phyloP scores from a whole-genome alignment of 2,797 vertebrate genomes.

The Oceanodroma leucorhoa region DNA sequence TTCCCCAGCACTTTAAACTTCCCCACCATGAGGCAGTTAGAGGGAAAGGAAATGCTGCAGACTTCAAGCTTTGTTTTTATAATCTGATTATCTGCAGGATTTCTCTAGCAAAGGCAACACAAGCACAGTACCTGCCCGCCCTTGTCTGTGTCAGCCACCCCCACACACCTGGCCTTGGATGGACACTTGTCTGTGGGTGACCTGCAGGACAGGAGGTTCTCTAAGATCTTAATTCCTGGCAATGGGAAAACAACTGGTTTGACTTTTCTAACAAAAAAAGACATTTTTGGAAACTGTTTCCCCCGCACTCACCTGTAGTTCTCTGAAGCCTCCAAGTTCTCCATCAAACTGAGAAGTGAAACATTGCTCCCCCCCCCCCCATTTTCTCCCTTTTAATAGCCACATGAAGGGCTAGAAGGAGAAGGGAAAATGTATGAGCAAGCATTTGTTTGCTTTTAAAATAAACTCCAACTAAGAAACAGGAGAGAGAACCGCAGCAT shows the following conservation, averaged over 20 bases:
- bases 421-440: neutral
- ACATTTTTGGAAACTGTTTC: neutral
- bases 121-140: neutral
- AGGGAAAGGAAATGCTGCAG: neutral
- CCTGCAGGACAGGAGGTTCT: neutral
- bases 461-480: neutral
- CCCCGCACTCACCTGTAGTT: neutral
- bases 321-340: neutral
- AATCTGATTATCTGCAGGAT: neutral
- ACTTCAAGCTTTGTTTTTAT: neutral
- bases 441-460: neutral
- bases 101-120: neutral
- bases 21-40: neutral
- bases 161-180: neutral
- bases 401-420: neutral
- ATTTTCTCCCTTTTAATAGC: neutral
- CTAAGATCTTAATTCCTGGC: neutral
- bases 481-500: neutral
- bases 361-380: rapidly evolving
- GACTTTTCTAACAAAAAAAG: neutral
- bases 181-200: neutral
- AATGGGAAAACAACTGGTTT: neutral
- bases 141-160: neutral
- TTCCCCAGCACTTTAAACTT: neutral
- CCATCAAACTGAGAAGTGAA: neutral